Evolutionary conservation across 2,888 invertebrate species (phyloP), one percentile per base, ranked within the genome.

Genomic region (Ennomos erosarius): DNA sequence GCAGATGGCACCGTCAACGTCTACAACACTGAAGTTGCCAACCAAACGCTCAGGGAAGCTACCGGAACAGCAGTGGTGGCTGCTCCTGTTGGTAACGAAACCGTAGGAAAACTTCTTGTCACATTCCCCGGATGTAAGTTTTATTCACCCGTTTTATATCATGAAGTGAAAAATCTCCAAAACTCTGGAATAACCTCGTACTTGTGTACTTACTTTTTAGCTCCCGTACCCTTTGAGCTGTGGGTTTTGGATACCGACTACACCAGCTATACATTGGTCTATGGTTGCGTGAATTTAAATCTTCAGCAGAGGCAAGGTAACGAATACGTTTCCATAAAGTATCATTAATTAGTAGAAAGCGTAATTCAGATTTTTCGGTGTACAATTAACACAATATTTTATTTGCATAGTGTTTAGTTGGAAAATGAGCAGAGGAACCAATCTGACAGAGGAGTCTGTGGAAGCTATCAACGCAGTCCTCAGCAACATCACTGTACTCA

Each of bases 211-310:
- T 55, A 43, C 51, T 26, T 45, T 74, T 70, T 53, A 76, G 76
- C 49, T 10, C 13, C 42, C 2, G 50, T 48, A 10, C 33, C 48
- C 1, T 64, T 67, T 9, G 70, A 78, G 9, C 70, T 76, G n/a
- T 76, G 71, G 68, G 60, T 82, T 12, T 68, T 81, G 16, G 76
- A 88, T 44, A 95, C 95, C 0, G 95, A 95, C 76, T 95, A 95
- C 71, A 80, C 79, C 0, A 83, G 86, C 39, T 95, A 93, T 67
- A 84, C 94, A 0, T 90, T 95, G 0, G 93, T 95, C 0, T 95
- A 94, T 89, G 93, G 94, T 26, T 95, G 95, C 71, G 79, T 77
- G 0, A 88, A 94, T 67, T 73, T 92, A 9, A 49, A 39, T 12
- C 13, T 10, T 16, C 36, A 61, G 9, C 64, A 66, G 51, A 66